A percentile compares a stretch with the other conserved stretches of the same genome.
These are phyloP conservation scores for Watsonalla binaria DNA, from an alignment of 2,888 invertebrate species.

Conservation along the genomic window DNA sequence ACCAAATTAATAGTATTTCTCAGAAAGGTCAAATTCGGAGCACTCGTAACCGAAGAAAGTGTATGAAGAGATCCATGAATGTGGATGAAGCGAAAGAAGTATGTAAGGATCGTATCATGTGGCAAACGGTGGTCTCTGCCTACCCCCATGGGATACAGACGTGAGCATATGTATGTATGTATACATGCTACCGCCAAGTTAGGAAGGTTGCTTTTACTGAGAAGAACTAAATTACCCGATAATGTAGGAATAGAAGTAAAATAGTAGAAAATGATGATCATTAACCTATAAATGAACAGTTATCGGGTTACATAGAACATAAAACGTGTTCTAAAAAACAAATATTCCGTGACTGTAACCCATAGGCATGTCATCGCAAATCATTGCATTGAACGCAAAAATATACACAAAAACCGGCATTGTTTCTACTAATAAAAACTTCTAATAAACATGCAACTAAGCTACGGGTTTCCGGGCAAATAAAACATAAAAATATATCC, in stretches of 20 bases:
- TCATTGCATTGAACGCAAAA: conserved; percentile 37
- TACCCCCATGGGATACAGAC: no score
- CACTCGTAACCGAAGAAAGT: no score
- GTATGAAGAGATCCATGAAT: no score
- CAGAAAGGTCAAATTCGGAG: no score
- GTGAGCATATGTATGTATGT: no score
- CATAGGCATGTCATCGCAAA: conserved; percentile 60
- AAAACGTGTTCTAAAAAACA: conserved; percentile 35
- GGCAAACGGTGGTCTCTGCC: no score
- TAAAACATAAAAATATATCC: conserved; percentile 80
- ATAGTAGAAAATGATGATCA: neutral
- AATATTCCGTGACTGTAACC: conserved; percentile 60
- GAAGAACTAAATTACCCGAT: no score
- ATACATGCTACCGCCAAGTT: no score
- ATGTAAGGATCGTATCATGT: no score
- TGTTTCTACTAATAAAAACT: conserved; percentile 77
- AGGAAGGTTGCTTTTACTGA: no score
- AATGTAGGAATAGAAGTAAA: neutral
- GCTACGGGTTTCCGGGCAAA: conserved; percentile 76
- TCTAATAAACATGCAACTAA: conserved; percentile 79
- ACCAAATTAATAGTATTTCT: no score
- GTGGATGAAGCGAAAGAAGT: no score
- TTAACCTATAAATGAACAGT: neutral
- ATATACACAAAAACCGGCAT: conserved; percentile 48
- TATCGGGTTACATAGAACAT: conserved; percentile 11